Percentiles rank a stretch among this genome's conserved stretches.
Evolutionary conservation across 2,888 invertebrate genomes (phyloP).

Genomic region (Drosophila helvetica): DNA sequence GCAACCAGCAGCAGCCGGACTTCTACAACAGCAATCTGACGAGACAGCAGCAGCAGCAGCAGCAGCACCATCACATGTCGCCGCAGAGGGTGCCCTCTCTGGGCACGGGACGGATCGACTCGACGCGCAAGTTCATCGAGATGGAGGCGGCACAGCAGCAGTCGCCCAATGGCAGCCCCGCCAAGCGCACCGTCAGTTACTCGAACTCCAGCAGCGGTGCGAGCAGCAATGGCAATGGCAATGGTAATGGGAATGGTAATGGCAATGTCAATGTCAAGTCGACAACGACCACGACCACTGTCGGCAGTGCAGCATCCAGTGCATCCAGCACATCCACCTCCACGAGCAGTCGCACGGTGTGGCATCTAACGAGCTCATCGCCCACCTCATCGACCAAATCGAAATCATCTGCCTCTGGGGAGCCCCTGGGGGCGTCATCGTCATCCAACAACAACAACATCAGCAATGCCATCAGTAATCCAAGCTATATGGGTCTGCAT

Average conservation of each 20-base stretch:
- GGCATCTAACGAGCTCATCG: slow-evolving; percentile 80
- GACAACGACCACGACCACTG: slow-evolving; percentile 53
- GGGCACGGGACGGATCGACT: slow-evolving; percentile 57
- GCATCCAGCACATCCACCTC: slow-evolving; percentile 45
- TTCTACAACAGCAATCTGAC: slow-evolving; percentile 56
- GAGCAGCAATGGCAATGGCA: slow-evolving; percentile 74
- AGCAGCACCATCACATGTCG: slow-evolving; percentile 48
- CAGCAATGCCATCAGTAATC: slow-evolving; percentile 83
- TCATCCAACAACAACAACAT: slow-evolving; percentile 79
- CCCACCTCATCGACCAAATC: slow-evolving; percentile 73
- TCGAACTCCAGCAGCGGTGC: slow-evolving; percentile 67
- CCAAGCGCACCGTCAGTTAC: slow-evolving; percentile 52
- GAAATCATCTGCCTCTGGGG: slow-evolving; percentile 60
- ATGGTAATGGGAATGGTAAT: slow-evolving; percentile 73
- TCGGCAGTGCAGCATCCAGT: no score
- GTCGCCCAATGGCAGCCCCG: slow-evolving; percentile 46
- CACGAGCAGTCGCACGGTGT: slow-evolving; percentile 82
- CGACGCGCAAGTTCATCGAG: slow-evolving; percentile 79
- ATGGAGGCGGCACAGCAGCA: slow-evolving; percentile 59
- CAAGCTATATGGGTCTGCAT: slow-evolving; percentile 83
- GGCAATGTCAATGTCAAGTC: slow-evolving; percentile 69
- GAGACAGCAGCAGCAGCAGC: slow-evolving; percentile 36
- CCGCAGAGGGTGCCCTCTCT: slow-evolving; percentile 65
- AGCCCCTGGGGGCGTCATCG: slow-evolving; percentile 58
- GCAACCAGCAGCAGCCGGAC: slow-evolving; percentile 58